These are phyloP conservation scores for Perca fluviatilis DNA, from an alignment of 2,113 vertebrate genomes.

Conservation along the genomic window DNA sequence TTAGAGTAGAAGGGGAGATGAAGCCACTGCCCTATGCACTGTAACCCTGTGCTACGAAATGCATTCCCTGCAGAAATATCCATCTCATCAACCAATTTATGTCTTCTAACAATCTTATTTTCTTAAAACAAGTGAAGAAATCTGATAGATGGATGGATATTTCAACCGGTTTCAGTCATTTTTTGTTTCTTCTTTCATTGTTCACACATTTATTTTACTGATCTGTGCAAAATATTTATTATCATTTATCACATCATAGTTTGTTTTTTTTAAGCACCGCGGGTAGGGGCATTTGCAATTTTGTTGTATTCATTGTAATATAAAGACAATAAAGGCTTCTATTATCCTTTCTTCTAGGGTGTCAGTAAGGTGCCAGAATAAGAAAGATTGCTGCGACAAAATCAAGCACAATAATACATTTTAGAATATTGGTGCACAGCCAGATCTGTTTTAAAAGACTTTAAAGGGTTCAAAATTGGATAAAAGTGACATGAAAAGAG, in stretches of 20 bases:
- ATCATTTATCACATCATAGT: too few relatives aligned
- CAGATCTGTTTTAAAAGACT: background rate
- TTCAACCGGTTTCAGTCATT: background rate
- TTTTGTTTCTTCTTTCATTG: background rate
- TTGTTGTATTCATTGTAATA: too few relatives aligned
- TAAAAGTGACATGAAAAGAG: background rate
- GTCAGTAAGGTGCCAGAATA: too few relatives aligned
- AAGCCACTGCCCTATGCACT: conserved; percentile 7
- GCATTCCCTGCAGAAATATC: background rate
- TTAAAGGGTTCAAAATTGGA: background rate
- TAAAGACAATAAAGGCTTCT: too few relatives aligned
- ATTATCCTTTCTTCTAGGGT: too few relatives aligned
- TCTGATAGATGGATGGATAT: background rate
- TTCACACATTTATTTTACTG: too few relatives aligned
- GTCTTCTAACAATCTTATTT: background rate
- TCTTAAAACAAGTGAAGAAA: background rate
- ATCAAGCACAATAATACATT: too few relatives aligned
- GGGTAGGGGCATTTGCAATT: too few relatives aligned
- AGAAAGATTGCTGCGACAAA: too few relatives aligned
- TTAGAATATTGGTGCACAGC: background rate
- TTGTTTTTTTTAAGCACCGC: too few relatives aligned
- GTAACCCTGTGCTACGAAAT: background rate
- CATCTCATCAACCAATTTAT: background rate
- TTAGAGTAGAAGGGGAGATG: conserved; percentile 33
- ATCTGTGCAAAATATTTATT: too few relatives aligned